phyloP scores from a whole-genome alignment of 2,113 vertebrate genomes.

The Sialia sialis region DNA sequence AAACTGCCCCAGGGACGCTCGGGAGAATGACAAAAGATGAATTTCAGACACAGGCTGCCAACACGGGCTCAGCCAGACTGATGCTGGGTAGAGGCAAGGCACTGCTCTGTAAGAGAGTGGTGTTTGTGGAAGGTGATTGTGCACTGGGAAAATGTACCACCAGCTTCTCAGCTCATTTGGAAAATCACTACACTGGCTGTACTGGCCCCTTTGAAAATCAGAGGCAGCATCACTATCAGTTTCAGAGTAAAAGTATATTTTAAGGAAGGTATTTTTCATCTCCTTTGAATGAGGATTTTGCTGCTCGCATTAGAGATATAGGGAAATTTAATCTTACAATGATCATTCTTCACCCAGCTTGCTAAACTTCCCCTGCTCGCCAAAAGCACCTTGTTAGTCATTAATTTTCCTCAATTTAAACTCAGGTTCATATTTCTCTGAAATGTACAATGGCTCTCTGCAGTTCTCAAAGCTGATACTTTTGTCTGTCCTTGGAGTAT shows the following conservation, averaged over 20 bases:
- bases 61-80: accelerated
- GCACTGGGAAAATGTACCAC: not conserved
- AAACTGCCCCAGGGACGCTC: not conserved
- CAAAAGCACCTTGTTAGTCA: not conserved
- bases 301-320: not conserved
- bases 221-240: not conserved
- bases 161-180: not conserved
- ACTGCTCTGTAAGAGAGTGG: accelerated
- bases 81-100: accelerated
- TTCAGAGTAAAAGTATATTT: not conserved
- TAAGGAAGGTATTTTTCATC: not conserved
- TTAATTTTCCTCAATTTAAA: not conserved
- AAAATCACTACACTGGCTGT: not conserved
- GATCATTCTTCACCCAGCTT: not conserved
- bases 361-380: not conserved
- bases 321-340: not conserved
- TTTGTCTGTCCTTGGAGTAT: not conserved
- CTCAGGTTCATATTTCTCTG: not conserved
- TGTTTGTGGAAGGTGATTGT: accelerated
- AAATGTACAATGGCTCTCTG: not conserved
- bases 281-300: not conserved
- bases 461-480: not conserved
- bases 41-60: not conserved
- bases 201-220: not conserved
- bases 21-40: not conserved